phyloP scores from a whole-genome alignment of 2,113 vertebrate species.

The Macquaria australasica region DNA sequence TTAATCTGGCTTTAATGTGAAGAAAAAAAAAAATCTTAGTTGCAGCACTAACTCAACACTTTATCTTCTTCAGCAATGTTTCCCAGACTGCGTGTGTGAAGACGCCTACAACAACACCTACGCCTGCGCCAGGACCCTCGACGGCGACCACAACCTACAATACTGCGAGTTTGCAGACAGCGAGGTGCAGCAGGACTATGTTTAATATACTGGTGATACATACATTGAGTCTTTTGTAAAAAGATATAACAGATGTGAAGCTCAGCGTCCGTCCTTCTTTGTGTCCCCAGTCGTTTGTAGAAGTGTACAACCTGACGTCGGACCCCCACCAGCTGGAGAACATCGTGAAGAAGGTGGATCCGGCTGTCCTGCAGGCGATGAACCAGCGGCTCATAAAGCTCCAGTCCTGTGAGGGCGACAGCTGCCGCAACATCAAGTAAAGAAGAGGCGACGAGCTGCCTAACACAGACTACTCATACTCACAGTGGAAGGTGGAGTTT shows the following conservation, averaged over 20 bases:
- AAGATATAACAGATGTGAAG: background rate
- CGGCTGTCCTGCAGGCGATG: constrained; percentile 82
- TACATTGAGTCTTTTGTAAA: background rate
- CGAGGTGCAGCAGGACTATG: constrained; percentile 60
- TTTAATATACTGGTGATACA: background rate
- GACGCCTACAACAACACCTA: constrained; percentile 88
- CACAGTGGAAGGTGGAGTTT: background rate
- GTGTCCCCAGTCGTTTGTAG: constrained; percentile 80
- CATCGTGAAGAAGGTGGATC: constrained; percentile 86
- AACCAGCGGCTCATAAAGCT: constrained; percentile 88
- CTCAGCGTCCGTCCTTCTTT: background rate
- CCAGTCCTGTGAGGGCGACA: constrained; percentile 81
- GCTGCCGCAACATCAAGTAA: constrained; percentile 71
- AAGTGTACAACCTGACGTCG: constrained; percentile 84
- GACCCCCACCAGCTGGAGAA: constrained; percentile 87
- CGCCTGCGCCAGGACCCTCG: constrained; percentile 85
- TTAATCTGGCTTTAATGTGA: too few relatives aligned
- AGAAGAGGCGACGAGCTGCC: background rate
- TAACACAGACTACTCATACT: background rate
- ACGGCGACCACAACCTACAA: constrained; percentile 75
- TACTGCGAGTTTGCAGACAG: constrained; percentile 89
- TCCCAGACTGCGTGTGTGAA: constrained; percentile 88
- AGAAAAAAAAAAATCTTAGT: too few relatives aligned
- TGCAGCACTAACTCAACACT: background rate
- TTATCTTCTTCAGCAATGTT: constrained; percentile 80